These are phyloP conservation scores for Ophion costatus DNA, from an alignment of 2,888 invertebrate genomes.

Conservation along the genomic window DNA sequence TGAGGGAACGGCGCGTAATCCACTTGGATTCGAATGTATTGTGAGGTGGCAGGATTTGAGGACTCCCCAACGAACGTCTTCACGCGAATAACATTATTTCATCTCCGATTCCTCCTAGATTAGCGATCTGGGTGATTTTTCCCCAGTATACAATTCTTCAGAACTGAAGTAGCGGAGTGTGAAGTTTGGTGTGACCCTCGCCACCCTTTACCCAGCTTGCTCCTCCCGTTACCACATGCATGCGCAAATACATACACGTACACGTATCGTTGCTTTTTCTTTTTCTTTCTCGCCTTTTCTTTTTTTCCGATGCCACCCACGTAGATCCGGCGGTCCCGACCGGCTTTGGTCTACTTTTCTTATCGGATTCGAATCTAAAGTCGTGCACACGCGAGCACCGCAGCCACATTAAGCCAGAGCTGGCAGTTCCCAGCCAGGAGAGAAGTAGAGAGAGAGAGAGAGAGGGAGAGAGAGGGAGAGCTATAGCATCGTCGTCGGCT, in stretches of 20 bases:
- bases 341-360: constrained; percentile 64
- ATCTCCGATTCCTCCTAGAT: too few species aligned
- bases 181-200: too few species aligned
- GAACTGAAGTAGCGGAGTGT: too few species aligned
- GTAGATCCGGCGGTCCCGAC: constrained; percentile 56
- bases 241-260: background rate
- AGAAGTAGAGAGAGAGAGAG: constrained; percentile 14
- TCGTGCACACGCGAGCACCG: constrained; percentile 62
- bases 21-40: too few species aligned
- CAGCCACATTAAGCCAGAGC: constrained; percentile 57
- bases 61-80: too few species aligned
- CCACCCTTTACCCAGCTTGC: too few species aligned
- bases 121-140: too few species aligned
- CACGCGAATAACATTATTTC: too few species aligned
- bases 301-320: constrained; percentile 26
- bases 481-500: constrained; percentile 49
- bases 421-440: constrained; percentile 50
- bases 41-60: too few species aligned
- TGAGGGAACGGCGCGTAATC: too few species aligned
- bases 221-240: too few species aligned
- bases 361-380: constrained; percentile 65
- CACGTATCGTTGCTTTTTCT: constrained; percentile 9
- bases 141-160: too few species aligned
- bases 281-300: background rate
- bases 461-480: background rate